A percentile compares a stretch with the other conserved stretches of the same genome.
Conservation (phyloP, 1,140 invertebrate species). For the Bombus confusus region DNA sequence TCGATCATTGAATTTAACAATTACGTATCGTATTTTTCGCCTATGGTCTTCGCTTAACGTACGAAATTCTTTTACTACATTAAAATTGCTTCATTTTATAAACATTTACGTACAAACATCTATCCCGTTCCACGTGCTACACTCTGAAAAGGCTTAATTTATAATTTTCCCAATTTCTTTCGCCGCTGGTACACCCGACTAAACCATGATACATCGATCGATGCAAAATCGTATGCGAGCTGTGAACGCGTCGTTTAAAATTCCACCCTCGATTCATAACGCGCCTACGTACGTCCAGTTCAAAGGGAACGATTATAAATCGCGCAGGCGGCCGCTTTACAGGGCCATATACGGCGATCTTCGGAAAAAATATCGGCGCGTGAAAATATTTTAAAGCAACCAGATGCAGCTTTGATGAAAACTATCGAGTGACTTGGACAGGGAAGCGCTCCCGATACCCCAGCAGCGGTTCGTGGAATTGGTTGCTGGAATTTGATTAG, state of each 20-base stretch:
- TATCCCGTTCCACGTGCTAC: too few relatives aligned
- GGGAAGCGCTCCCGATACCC: background rate
- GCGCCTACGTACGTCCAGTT: slow-evolving; percentile 46
- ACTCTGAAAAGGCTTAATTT: too few relatives aligned
- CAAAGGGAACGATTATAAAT: slow-evolving; percentile 59
- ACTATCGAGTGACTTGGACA: slow-evolving; percentile 1
- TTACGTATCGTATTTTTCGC: too few relatives aligned
- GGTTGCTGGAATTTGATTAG: slow-evolving; percentile 47
- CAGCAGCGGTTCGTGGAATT: background rate
- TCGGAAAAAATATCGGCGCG: slow-evolving; percentile 41
- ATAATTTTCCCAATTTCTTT: too few relatives aligned
- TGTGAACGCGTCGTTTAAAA: slow-evolving; percentile 56
- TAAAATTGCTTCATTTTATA: too few relatives aligned
- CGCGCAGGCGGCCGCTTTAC: background rate
- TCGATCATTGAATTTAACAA: too few relatives aligned
- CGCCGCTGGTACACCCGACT: background rate
- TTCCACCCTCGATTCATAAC: slow-evolving; percentile 46
- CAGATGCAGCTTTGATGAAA: background rate
- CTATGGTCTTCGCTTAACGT: too few relatives aligned
- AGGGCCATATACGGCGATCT: background rate
- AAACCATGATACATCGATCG: background rate
- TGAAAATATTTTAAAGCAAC: slow-evolving; percentile 39
- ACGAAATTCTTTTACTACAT: too few relatives aligned
- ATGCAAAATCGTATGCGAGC: slow-evolving; percentile 16
- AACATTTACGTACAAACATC: too few relatives aligned